Evolutionary conservation across 2,888 invertebrate genomes (phyloP), one percentile per base, ranked within the genome.

Genomic region (Nezara viridula): DNA sequence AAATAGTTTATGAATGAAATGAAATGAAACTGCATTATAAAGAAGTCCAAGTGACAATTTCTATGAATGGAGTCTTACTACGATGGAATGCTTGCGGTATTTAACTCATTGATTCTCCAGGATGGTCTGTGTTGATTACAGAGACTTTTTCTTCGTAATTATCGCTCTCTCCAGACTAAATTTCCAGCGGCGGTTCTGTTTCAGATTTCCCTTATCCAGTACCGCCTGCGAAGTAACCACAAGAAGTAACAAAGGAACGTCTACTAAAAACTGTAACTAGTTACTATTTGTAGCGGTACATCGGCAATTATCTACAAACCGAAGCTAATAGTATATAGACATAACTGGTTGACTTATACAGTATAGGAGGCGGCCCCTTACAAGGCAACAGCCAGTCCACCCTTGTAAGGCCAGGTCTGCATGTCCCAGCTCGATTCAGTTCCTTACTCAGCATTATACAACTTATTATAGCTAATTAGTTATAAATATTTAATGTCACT

Each of bases 391-490:
- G n/a, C 44, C 10, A 44, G 7, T 44, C 44, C 44, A 5, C 44
- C 73, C 73, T 37, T 73, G 32, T 6, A 73, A 37, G 73, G 73
- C 6, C 37, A 37, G 37, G 73, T n/a, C 81, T 5, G 44, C 81
- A 44, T 81, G 81, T 81, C 40, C 12, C n/a, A 12, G n/a, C 81
- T 47, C n/a, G 44, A 44, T 21, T 6, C 1, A 3, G 21, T 2
- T 7, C 52, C 86, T 16, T 60, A 60, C 12, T 9, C 37, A 9
- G 19, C 44, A 55, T 86, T 86, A 86, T 86, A 86, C 86, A 86
- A 60, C 86, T 86, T 86, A 86, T 86, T 60, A 86, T 40, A 86
- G 52, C 86, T 86, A 86, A 86, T 86, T 86, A 86, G 86, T 40
- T 86, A 86, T 86, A 86, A 86, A 86, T 86, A 86, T 86, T 86